Evolutionary conservation across 23 tunicate genomes (phyloP).

Genomic region (Diplosoma virens): DNA sequence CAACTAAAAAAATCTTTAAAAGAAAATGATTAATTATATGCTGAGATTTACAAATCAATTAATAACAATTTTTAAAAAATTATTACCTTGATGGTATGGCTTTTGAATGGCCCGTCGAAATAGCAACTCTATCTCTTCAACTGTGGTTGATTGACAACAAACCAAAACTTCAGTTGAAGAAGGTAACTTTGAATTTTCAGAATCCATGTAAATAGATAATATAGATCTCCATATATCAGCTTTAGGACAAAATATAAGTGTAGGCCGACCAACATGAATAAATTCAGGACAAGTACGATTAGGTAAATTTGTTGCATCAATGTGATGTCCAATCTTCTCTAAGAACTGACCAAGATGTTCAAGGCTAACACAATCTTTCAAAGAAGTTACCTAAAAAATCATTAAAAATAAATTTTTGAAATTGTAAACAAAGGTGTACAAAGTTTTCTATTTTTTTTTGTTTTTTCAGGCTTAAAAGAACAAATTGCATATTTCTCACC

Average conservation of each 20-base stretch:
- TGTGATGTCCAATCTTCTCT: background rate
- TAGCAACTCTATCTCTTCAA: conserved; percentile 55
- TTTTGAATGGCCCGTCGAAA: conserved; percentile 44
- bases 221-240: conserved; percentile 22
- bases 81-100: background rate
- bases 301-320: background rate
- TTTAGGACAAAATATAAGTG: conserved; percentile 37
- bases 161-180: conserved; percentile 45
- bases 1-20: no score
- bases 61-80: background rate
- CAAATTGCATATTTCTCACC: no score
- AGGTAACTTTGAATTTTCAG: conserved; percentile 29
- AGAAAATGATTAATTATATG: no score
- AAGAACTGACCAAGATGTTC: conserved; percentile 23
- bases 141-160: conserved; percentile 40
- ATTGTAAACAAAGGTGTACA: background rate
- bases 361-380: conserved; percentile 30
- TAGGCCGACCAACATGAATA: conserved; percentile 32
- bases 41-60: background rate
- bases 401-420: no score
- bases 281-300: background rate
- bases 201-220: conserved; percentile 41
- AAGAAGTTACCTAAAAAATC: conserved; percentile 26
- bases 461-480: no score
- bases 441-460: background rate